Conservation (phyloP, 2,113 vertebrate genomes). For the Mustela nigripes region DNA sequence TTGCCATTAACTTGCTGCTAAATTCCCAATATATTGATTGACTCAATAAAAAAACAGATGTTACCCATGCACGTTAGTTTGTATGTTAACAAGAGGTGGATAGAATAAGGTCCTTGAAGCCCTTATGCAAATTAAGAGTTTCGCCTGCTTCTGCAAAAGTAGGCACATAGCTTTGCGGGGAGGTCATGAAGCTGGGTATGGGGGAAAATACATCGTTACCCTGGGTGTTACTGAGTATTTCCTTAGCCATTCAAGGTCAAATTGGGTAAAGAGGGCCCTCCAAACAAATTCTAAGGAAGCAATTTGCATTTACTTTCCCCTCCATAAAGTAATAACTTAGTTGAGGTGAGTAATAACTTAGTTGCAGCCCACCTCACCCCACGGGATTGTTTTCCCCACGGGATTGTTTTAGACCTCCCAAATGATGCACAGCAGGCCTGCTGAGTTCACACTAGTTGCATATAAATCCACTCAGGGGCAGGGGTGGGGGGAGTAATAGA, state of each 20-base stretch:
- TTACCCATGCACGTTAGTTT: conserved; percentile 82
- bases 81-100: conserved; percentile 75
- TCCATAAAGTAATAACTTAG: conserved; percentile 14
- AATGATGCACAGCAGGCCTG: not conserved
- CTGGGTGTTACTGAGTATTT: not conserved
- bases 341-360: not conserved
- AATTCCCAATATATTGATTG: conserved; percentile 80
- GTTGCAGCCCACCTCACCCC: not conserved
- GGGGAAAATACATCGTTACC: not conserved
- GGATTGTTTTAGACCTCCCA: not conserved
- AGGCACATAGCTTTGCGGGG: not conserved
- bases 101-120: conserved; percentile 43
- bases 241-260: conserved; percentile 44
- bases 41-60: conserved; percentile 84
- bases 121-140: conserved; percentile 34
- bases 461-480: not conserved
- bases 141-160: conserved; percentile 58
- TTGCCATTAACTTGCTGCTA: conserved; percentile 75
- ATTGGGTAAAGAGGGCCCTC: not conserved
- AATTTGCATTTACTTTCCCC: conserved; percentile 15
- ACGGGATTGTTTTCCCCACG: not conserved
- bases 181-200: not conserved
- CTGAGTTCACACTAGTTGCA: not conserved
- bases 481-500: not conserved
- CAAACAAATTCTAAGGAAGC: conserved; percentile 44